Evolutionary conservation across 2,113 vertebrate genomes (phyloP).

Genomic region (Rhynchomys soricoides): DNA sequence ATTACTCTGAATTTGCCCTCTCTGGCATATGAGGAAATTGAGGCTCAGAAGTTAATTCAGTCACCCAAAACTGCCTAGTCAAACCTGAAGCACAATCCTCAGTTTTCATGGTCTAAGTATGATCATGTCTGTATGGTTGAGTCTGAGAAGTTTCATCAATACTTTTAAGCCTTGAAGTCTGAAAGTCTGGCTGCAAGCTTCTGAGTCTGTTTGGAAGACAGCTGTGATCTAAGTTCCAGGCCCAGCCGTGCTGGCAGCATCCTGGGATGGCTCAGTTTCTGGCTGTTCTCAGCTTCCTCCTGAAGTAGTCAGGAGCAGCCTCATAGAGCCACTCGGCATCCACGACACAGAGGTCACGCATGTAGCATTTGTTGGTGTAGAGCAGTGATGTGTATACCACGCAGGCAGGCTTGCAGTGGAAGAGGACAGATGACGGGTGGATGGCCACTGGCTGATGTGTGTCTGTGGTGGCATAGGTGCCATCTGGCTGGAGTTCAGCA

Average conservation of each 20-base stretch:
- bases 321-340: slow-evolving; percentile 95
- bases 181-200: background rate
- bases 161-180: background rate
- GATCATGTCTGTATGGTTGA: background rate
- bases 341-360: slow-evolving; percentile 95
- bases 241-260: fast-evolving
- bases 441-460: slow-evolving; percentile 93
- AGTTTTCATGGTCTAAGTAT: background rate
- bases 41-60: slow-evolving; percentile 1
- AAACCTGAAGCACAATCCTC: background rate
- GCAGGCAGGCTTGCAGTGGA: slow-evolving; percentile 94
- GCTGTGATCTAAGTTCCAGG: background rate
- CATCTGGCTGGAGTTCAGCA: slow-evolving; percentile 93
- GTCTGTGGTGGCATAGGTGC: slow-evolving; percentile 91
- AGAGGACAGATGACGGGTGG: slow-evolving; percentile 96
- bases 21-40: background rate
- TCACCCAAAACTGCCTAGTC: background rate
- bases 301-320: slow-evolving; percentile 93
- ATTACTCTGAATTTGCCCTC: background rate
- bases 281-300: slow-evolving; percentile 87
- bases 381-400: slow-evolving; percentile 94
- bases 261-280: slow-evolving; percentile 79
- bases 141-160: background rate
- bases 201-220: fast-evolving
- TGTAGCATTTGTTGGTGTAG: slow-evolving; percentile 95